Evolutionary conservation across 2,113 vertebrate species (phyloP), one percentile per base, ranked within the genome.

Genomic region (Gymnocephalus cernua): DNA sequence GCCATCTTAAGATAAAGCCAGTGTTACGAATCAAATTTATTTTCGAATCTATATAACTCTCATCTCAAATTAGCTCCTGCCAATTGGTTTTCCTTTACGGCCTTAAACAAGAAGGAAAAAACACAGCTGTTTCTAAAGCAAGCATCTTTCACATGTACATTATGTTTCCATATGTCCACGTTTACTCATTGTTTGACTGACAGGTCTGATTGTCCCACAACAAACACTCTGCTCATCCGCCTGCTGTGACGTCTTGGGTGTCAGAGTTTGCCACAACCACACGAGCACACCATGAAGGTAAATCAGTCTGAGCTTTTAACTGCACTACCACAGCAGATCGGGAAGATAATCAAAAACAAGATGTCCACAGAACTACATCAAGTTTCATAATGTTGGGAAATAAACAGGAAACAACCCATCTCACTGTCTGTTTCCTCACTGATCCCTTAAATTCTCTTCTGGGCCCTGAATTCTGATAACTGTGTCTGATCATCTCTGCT

Each of bases 401-500:
- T 29, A 21, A 27, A 74, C 19, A 0, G 12, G n/a, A 10, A 51
- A 58, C 38, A 65, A 23, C 14, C 2, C 38, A 53, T 21, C 21
- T 45, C 4, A 11, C n/a, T 25, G 6, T 2, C 38, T 63, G 21
- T 64, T 53, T 50, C 44, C 56, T 68, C 4, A 23, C 18, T 66
- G 62, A 66, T 13, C 53, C 47, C 15, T 59, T 29, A 7, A 58
- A 38, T 50, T 29, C 32, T 80, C 62, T 6, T 54, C 23, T 44
- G 45, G 47, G 47, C 18, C 3, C 23, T 54, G 67, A 71, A 32
- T 54, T 61, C 13, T 21, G 44, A 38, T 67, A 12, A 44, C 23
- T 59, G 16, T 41, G 13, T 41, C 16, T 48, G 57, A 53, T 83
- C 51, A 59, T 13, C 54, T 61, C n/a, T 51, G n/a, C 44, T 29